Evolutionary conservation across 2,113 vertebrate genomes (phyloP).

Genomic region (Rallus limicola): DNA sequence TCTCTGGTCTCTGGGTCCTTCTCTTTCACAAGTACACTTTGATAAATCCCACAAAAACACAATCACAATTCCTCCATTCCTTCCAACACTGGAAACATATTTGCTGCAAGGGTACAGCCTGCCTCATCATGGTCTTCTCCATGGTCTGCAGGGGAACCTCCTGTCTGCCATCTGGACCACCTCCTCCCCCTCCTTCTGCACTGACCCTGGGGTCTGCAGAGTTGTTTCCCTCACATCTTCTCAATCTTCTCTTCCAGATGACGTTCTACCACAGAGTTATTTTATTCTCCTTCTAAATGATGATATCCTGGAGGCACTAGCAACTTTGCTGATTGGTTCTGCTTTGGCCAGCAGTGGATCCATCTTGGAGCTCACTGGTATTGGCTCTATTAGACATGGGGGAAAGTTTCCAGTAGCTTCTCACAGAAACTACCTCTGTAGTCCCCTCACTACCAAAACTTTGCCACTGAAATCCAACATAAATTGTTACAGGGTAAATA

Average conservation of each 20-base stretch:
- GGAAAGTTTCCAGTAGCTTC: too few species aligned
- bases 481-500: neutral
- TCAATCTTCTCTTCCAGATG: neutral
- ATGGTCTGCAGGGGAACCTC: too few species aligned
- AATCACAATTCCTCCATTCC: neutral
- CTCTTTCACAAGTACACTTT: neutral
- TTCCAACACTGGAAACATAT: neutral
- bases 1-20: neutral
- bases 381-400: too few species aligned
- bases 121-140: neutral
- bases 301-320: rapidly evolving
- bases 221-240: neutral
- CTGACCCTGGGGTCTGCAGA: neutral
- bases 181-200: neutral
- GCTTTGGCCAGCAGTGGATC: neutral
- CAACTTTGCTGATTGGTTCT: rapidly evolving
- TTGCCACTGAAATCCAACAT: neutral
- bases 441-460: rapidly evolving
- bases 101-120: neutral
- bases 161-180: neutral
- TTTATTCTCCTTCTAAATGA: neutral
- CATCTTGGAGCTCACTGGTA: too few species aligned
- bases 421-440: neutral
- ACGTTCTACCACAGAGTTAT: neutral
- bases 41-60: neutral